Base-by-base conservation (phyloP, 35 echinoderm and acorn worm genomes). In the Lytechinus variegatus region DNA sequence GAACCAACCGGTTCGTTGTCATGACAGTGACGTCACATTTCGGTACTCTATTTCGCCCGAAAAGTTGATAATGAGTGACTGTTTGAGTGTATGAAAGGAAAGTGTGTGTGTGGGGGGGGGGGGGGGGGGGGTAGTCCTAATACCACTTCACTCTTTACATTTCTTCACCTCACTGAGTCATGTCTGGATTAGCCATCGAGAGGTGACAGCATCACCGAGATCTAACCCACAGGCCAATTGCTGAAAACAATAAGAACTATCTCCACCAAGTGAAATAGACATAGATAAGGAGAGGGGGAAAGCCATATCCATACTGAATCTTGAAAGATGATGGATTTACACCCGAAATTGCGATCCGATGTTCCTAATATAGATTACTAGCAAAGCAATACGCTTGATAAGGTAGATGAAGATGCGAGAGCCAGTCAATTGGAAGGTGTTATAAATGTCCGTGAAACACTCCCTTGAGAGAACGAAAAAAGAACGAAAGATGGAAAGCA, bases 251-350 rank as follows among this genome's bases (percentile, higher is more conserved):
- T 79, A 79, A 79, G 19, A 79, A 79, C 66, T 24, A 79, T 79
- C 5, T 24, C 16, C 16, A n/a, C 16, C 66, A 79, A 79, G 66
- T 24, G 66, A 79, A 79, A 24, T 79, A 19, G 66, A 79, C 66
- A 79, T 19, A 27, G 66, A 79, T 19, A 79, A 24, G 66, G 19
- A 79, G 66, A 79, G 16, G 19, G 66, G 66, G 19, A 24, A 7
- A 24, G 16, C n/a, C 21, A n/a, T 7, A 79, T 7, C 66, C 33
- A 1, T 79, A 79, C 66, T 79, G 19, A 16, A 19, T 79, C 66
- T 79, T n/a, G 66, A 79, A 79, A 79, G 66, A 79, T 79, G 66
- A 79, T 24, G 66, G 66, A 79, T 79, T 79, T 24, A n/a, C 66
- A 79, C 66, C 66, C 66, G 4, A 79, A 79, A 79, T 79, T 79